Percentiles rank a stretch among this genome's conserved stretches.
Evolutionary conservation across 64 coral and sea anemone genomes (phyloP).

Genomic region (Trachythela sp.): DNA sequence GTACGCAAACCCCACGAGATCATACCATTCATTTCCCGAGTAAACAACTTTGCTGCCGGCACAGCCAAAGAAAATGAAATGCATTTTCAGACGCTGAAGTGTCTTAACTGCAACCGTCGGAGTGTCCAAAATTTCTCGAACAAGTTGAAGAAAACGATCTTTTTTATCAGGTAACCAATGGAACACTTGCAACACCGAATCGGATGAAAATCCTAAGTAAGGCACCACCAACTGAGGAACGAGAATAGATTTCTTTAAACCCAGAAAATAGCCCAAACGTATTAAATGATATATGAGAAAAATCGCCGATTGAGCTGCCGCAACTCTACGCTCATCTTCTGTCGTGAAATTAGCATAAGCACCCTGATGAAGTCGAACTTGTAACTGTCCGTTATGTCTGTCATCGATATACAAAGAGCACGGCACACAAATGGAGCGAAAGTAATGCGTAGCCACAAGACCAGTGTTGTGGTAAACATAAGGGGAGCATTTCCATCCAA

Average conservation of each 20-base stretch:
- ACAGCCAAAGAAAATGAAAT: constrained; percentile 18
- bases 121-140: background rate
- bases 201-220: too few relatives aligned
- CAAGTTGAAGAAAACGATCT: background rate
- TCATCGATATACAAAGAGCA: background rate
- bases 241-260: too few relatives aligned
- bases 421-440: background rate
- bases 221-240: too few relatives aligned
- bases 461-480: background rate
- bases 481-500: background rate
- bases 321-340: background rate
- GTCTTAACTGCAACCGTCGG: background rate
- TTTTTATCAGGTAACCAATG: background rate
- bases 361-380: background rate
- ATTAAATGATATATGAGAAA: background rate
- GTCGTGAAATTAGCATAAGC: background rate
- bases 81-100: background rate
- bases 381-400: background rate
- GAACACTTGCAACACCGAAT: too few relatives aligned
- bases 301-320: background rate
- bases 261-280: background rate
- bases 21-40: constrained; percentile 29
- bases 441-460: background rate
- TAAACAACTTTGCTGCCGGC: constrained; percentile 38
- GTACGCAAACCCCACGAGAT: background rate